These are phyloP conservation scores for Cephus cinctus DNA, from an alignment of 1,140 invertebrate genomes.

Conservation along the genomic window DNA sequence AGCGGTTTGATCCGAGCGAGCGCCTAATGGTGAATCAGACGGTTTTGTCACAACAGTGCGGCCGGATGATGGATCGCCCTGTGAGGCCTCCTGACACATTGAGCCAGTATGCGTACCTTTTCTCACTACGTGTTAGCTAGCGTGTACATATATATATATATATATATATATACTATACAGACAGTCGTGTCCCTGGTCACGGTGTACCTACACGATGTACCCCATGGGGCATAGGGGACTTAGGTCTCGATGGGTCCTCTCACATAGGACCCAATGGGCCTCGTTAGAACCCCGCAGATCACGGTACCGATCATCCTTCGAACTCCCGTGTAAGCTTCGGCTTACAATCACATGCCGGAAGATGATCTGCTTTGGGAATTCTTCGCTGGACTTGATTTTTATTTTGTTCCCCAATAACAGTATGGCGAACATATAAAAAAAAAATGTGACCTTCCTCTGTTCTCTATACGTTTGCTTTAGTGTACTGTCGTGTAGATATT, in stretches of 20 bases:
- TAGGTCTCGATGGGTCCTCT: no score
- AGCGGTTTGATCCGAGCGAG: constrained; percentile 4
- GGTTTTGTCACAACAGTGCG: constrained; percentile 4
- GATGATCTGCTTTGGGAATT: constrained; percentile 4
- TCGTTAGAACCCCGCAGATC: constrained; percentile 3
- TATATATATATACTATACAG: not conserved
- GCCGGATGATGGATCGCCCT: constrained; percentile 4
- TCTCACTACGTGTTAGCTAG: no score
- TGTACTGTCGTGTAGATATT: no score
- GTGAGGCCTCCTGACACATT: not conserved
- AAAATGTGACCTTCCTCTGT: no score
- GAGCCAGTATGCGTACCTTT: no score
- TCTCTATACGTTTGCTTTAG: no score
- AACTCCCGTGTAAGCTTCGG: constrained; percentile 1
- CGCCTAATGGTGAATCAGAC: constrained; percentile 4
- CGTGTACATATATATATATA: not conserved
- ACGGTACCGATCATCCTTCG: not conserved
- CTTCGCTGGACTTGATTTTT: no score
- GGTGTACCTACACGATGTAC: not conserved
- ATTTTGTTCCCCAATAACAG: no score
- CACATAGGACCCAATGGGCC: constrained; percentile 1
- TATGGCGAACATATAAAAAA: no score
- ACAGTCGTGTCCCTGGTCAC: not conserved
- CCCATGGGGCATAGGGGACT: constrained; percentile 5
- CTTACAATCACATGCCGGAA: constrained; percentile 8